phyloP scores from a whole-genome alignment of 2,113 vertebrate genomes.

The Colinus virginianus region DNA sequence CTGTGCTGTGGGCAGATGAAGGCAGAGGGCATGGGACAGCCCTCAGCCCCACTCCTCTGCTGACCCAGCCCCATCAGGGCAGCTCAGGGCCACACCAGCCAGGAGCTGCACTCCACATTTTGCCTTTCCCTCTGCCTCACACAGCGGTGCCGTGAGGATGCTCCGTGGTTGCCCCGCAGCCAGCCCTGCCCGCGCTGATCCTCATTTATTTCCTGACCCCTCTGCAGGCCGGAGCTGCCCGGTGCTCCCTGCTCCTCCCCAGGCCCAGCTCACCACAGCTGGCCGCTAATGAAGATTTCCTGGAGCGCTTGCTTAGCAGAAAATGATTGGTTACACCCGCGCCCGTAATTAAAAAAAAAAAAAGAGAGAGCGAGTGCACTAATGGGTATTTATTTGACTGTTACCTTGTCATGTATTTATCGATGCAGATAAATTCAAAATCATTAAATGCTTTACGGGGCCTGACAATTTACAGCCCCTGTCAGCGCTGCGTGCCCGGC shows the following conservation, averaged over 20 bases:
- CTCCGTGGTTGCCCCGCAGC: neutral
- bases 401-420: conserved; percentile 80
- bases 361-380: conserved; percentile 57
- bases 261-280: neutral
- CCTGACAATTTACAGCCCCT: conserved; percentile 68
- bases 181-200: neutral
- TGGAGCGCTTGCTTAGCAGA: conserved; percentile 71
- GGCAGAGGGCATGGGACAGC: neutral
- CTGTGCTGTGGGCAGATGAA: neutral
- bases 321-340: conserved; percentile 74
- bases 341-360: conserved; percentile 72
- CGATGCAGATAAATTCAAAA: conserved; percentile 78
- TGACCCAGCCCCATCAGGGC: neutral
- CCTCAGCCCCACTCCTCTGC: neutral
- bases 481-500: neutral
- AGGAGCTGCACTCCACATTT: neutral
- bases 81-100: rapidly evolving
- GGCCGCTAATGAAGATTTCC: conserved; percentile 67
- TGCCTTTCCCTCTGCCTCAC: no score
- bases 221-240: neutral
- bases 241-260: neutral
- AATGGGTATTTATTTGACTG: conserved; percentile 80
- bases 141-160: neutral
- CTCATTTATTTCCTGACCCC: neutral
- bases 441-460: conserved; percentile 74